These are phyloP conservation scores for Amazona vittata DNA, from an alignment of 2,113 vertebrate genomes.

Conservation along the genomic window DNA sequence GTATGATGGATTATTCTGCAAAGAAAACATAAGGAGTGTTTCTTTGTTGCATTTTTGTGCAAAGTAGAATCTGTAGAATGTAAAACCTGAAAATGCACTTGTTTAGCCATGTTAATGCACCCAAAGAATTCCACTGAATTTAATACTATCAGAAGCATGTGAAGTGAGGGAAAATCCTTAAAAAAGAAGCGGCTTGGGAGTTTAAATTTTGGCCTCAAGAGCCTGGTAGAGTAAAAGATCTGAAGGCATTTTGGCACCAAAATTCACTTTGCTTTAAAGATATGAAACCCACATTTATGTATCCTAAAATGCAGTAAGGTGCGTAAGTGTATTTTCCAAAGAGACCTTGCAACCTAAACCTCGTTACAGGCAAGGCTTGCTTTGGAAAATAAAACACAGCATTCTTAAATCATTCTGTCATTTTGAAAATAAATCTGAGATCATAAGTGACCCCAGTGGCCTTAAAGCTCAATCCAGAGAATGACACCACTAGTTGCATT, in stretches of 20 bases:
- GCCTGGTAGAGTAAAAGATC: neutral
- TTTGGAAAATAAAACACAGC: constrained; percentile 25
- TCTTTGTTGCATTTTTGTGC: neutral
- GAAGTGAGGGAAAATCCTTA: neutral
- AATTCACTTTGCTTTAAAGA: neutral
- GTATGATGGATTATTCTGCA: neutral
- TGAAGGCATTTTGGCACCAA: neutral
- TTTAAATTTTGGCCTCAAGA: neutral
- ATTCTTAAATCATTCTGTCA: constrained; percentile 41
- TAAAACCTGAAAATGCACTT: neutral
- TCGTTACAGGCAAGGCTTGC: neutral
- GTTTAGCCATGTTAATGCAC: neutral
- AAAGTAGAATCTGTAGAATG: neutral
- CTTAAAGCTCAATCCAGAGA: constrained; percentile 7
- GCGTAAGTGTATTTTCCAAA: neutral
- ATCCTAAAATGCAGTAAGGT: neutral
- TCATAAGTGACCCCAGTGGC: neutral
- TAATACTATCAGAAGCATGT: neutral
- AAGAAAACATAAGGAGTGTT: neutral
- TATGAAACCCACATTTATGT: neutral
- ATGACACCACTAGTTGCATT: neutral
- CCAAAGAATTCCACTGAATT: neutral
- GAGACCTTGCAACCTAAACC: neutral
- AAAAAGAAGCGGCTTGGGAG: neutral
- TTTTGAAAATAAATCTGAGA: constrained; percentile 39